Evolutionary conservation across 1,140 invertebrate species (phyloP).

Genomic region (Trinorchestia longiramus): DNA sequence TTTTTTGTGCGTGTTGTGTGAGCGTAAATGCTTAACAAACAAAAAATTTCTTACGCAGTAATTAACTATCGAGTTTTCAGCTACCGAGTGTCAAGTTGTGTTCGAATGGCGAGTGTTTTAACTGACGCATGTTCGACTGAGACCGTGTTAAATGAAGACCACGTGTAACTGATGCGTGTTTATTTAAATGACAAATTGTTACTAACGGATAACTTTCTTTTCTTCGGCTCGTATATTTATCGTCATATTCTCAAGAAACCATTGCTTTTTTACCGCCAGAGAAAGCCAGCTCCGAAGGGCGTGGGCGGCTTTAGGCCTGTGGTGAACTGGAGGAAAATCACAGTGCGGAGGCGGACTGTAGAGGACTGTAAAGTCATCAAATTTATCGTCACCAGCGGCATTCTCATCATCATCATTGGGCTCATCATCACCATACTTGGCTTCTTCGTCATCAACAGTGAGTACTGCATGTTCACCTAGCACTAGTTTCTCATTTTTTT

Average conservation of each 20-base stretch:
- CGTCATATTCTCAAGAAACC: background rate
- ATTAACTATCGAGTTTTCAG: too few species aligned
- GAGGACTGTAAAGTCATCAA: constrained; percentile 48
- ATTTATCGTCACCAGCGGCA: constrained; percentile 23
- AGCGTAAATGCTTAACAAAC: background rate
- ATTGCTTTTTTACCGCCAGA: background rate
- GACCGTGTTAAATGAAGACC: background rate
- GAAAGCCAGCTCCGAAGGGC: constrained; percentile 4
- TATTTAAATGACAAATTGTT: background rate
- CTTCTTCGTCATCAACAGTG: constrained; percentile 45
- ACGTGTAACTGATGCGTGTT: background rate
- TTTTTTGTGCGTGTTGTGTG: background rate
- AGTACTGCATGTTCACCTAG: background rate
- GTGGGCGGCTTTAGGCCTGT: constrained; percentile 19
- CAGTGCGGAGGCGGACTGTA: background rate
- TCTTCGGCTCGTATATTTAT: background rate
- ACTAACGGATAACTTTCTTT: background rate
- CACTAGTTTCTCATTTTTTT: background rate
- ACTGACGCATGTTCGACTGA: background rate
- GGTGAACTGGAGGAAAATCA: constrained; percentile 22
- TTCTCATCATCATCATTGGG: constrained; percentile 29
- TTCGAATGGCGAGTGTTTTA: too few species aligned
- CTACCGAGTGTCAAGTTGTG: background rate
- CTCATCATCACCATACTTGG: constrained; percentile 45
- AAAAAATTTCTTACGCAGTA: too few species aligned